Conservation (phyloP, 2,797 vertebrate species). For the Emydoidea blandingii region DNA sequence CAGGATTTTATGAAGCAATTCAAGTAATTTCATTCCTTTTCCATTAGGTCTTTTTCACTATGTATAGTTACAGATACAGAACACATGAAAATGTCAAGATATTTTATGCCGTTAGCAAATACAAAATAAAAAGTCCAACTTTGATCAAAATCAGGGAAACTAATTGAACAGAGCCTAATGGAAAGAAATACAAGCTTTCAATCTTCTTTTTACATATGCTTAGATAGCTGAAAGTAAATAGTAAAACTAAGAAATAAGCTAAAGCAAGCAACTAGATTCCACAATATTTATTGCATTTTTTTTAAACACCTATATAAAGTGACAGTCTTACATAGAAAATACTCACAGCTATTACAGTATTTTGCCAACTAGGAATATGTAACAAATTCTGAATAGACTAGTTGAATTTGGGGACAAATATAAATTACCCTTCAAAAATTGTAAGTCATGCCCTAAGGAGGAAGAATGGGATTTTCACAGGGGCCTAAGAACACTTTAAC, state of each 20-base stretch:
- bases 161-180: not conserved
- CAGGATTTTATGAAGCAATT: not conserved
- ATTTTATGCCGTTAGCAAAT: conserved; percentile 42
- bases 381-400: not conserved
- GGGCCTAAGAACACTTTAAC: not conserved
- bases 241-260: not conserved
- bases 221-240: not conserved
- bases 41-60: not conserved
- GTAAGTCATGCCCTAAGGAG: not conserved
- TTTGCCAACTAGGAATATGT: not conserved
- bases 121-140: not conserved
- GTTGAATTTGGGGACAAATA: not conserved
- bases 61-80: not conserved
- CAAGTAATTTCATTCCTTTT: conserved; percentile 1
- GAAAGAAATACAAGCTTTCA: conserved; percentile 22
- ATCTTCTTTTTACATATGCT: not conserved
- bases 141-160: conserved; percentile 6
- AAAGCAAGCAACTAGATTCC: not conserved
- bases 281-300: not conserved
- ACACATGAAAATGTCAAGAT: not conserved
- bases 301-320: not conserved
- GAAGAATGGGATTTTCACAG: not conserved
- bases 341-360: not conserved
- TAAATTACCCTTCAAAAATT: not conserved
- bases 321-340: not conserved